Conservation (phyloP, 2,113 vertebrate species). For the Neolamprologus ventralis region DNA sequence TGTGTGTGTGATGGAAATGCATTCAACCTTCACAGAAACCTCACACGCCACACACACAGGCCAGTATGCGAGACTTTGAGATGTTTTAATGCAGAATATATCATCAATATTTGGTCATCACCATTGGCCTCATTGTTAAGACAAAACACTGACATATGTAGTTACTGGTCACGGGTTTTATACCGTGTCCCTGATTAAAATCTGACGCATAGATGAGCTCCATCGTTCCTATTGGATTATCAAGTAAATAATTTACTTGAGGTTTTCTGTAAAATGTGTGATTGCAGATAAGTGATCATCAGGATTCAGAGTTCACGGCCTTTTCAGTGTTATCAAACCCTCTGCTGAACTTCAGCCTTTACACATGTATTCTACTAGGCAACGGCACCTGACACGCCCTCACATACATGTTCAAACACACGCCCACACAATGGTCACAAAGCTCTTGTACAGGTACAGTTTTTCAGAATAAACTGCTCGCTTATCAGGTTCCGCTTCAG, state of each 20-base stretch:
- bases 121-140: neutral
- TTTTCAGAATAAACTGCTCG: neutral
- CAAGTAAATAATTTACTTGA: neutral
- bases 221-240: neutral
- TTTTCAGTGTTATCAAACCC: neutral
- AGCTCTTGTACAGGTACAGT: neutral
- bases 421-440: neutral
- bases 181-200: neutral
- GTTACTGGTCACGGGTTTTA: neutral
- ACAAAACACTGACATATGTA: neutral
- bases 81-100: neutral
- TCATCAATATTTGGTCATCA: neutral
- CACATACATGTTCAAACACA: neutral
- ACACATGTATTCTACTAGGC: neutral
- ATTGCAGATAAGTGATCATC: neutral
- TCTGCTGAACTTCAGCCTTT: slow-evolving; percentile 17
- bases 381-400: neutral
- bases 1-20: neutral
- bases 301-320: neutral
- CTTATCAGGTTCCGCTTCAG: neutral
- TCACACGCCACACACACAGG: too few relatives aligned
- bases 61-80: neutral
- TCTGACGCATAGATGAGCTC: neutral
- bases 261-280: neutral
- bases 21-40: neutral